phyloP scores from a whole-genome alignment of 2,888 invertebrate genomes.

The Cepaea hortensis region DNA sequence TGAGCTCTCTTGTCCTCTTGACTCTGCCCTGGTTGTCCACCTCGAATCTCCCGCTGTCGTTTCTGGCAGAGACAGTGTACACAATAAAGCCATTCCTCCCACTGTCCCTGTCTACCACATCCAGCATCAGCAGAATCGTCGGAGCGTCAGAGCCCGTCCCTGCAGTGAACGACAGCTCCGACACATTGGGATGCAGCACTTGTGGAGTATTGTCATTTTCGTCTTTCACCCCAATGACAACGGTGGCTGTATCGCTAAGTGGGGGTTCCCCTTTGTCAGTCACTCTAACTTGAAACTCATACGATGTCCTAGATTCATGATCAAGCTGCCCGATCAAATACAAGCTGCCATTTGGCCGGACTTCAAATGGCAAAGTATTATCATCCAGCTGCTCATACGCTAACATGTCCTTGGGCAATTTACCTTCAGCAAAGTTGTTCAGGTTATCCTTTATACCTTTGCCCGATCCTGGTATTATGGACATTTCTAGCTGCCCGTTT shows the following conservation, averaged over 20 bases:
- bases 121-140: constrained; percentile 56
- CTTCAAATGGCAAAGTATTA: constrained; percentile 57
- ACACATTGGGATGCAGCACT: constrained; percentile 63
- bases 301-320: constrained; percentile 60
- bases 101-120: constrained; percentile 60
- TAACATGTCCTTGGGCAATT: not conserved
- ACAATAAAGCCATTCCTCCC: constrained; percentile 58
- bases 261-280: constrained; percentile 66
- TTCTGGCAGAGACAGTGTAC: constrained; percentile 57
- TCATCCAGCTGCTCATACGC: not conserved
- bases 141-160: constrained; percentile 55
- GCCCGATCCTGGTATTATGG: constrained; percentile 32
- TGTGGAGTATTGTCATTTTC: constrained; percentile 66
- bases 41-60: constrained; percentile 55
- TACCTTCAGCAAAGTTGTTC: constrained; percentile 47
- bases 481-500: constrained; percentile 63
- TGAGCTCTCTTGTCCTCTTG: constrained; percentile 39
- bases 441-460: not conserved
- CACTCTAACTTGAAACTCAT: constrained; percentile 64
- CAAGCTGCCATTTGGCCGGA: constrained; percentile 62
- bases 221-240: constrained; percentile 58
- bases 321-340: constrained; percentile 60
- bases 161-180: constrained; percentile 59
- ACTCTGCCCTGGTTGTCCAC: constrained; percentile 59
- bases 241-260: constrained; percentile 54